phyloP scores from a whole-genome alignment of 2,113 vertebrate species.

The cat (Felis catus) region F.catus_Fca126_mat1.0 CM031411.1:28304501-28305000 shows the following conservation, averaged over 20 bases:
- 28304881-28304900: constrained; percentile 34
- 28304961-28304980: constrained; percentile 58
- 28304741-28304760: neutral
- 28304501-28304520: neutral
- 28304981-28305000: constrained; percentile 56
- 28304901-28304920: neutral
- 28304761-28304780: neutral
- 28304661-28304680: neutral
- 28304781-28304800: neutral
- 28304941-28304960: constrained; percentile 36
- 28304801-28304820: constrained; percentile 35
- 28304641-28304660: neutral
- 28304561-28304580: neutral
- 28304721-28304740: neutral
- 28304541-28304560: neutral
- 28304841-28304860: constrained; percentile 52
- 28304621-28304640: neutral
- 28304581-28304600: neutral
- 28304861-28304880: constrained; percentile 31
- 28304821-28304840: constrained; percentile 25
- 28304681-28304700: neutral
- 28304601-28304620: neutral
- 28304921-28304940: constrained; percentile 35
- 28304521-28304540: neutral
- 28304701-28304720: neutral